A percentile compares a stretch with the other conserved stretches of the same genome.
These are phyloP conservation scores for Melipona beecheii DNA, from an alignment of 2,888 invertebrate species.

Conservation along the genomic window DNA sequence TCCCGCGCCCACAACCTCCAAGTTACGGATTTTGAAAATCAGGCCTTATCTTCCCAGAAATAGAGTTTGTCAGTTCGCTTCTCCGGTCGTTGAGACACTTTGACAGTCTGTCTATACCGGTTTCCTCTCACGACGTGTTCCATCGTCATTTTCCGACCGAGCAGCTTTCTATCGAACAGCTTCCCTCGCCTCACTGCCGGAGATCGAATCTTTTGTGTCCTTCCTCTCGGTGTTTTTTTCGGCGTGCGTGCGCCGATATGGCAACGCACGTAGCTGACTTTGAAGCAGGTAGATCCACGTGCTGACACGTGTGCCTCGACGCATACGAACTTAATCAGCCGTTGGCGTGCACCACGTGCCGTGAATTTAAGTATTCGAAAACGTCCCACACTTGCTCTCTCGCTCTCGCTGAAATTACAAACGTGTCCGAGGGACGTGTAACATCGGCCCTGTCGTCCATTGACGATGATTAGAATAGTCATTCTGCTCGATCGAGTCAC, in stretches of 20 bases:
- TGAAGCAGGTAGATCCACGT: slow-evolving; percentile 77
- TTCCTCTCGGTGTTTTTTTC: slow-evolving; percentile 49
- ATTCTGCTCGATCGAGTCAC: slow-evolving; percentile 5
- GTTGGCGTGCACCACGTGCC: slow-evolving; percentile 60
- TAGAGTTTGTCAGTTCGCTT: not conserved
- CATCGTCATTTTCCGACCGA: slow-evolving; percentile 74
- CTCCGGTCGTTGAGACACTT: not conserved
- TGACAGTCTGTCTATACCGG: slow-evolving; percentile 2
- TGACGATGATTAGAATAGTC: not conserved
- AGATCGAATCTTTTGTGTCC: slow-evolving; percentile 68
- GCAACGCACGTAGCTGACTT: slow-evolving; percentile 70
- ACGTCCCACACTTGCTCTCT: slow-evolving; percentile 38
- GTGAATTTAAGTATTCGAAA: slow-evolving; percentile 53
- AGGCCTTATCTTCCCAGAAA: not conserved
- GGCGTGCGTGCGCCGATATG: slow-evolving; percentile 56
- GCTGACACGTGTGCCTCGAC: slow-evolving; percentile 72
- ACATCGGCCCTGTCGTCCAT: not conserved
- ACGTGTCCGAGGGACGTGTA: not conserved
- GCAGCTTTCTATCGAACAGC: slow-evolving; percentile 77
- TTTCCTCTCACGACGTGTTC: slow-evolving; percentile 50
- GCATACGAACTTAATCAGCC: slow-evolving; percentile 64
- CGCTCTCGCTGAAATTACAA: slow-evolving; percentile 12
- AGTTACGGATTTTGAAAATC: not conserved
- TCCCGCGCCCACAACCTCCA: not conserved
- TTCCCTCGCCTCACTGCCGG: slow-evolving; percentile 49